These are phyloP conservation scores for Andrena camellia DNA, from an alignment of 2,888 invertebrate species.

Conservation along the genomic window DNA sequence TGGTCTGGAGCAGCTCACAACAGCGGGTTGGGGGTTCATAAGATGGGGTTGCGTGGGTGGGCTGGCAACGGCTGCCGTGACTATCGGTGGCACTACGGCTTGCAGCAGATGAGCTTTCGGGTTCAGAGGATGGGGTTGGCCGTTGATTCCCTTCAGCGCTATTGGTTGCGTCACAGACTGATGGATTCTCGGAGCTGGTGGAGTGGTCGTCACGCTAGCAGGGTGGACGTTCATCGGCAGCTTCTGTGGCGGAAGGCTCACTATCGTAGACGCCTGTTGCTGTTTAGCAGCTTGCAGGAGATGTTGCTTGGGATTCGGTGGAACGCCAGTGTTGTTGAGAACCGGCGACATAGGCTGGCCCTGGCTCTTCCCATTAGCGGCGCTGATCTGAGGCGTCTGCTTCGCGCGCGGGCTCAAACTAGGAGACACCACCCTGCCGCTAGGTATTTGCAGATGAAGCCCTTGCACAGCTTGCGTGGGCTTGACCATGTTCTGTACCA, in stretches of 20 bases:
- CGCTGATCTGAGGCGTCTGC: constrained; percentile 66
- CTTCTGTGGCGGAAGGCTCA: constrained; percentile 81
- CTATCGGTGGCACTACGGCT: constrained; percentile 85
- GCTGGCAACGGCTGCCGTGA: constrained; percentile 87
- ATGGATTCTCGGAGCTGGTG: constrained; percentile 75
- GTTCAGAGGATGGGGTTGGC: constrained; percentile 82
- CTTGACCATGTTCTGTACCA: constrained; percentile 81
- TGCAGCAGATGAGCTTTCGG: constrained; percentile 85
- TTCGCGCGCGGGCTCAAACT: constrained; percentile 80
- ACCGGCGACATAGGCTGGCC: constrained; percentile 83
- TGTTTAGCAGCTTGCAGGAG: constrained; percentile 85
- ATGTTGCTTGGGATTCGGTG: constrained; percentile 85
- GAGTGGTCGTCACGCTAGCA: constrained; percentile 69
- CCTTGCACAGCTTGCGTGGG: constrained; percentile 77
- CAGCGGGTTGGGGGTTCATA: constrained; percentile 85
- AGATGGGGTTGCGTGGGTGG: constrained; percentile 86
- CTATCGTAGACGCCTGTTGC: constrained; percentile 78
- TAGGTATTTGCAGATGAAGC: constrained; percentile 80
- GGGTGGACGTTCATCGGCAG: constrained; percentile 79
- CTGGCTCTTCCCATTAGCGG: constrained; percentile 75
- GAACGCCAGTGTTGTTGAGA: constrained; percentile 78
- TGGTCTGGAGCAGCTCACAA: constrained; percentile 79
- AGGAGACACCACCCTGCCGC: constrained; percentile 78
- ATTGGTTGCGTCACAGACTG: constrained; percentile 78
- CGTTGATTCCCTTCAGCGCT: constrained; percentile 79